Evolutionary conservation across 2,888 invertebrate genomes (phyloP), one percentile per base, ranked within the genome.

Genomic region (Ormyrus thymus): DNA sequence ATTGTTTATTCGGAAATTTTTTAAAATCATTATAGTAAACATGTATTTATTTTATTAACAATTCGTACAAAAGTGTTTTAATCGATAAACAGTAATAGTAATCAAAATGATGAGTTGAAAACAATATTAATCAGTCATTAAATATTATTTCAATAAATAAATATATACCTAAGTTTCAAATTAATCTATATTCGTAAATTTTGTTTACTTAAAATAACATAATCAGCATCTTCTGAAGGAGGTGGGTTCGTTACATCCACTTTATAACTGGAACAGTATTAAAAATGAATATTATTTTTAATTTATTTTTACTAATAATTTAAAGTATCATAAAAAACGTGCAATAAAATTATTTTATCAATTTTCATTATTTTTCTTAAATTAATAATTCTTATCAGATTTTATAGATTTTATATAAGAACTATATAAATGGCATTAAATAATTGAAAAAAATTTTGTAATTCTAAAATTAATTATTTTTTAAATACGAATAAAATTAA

Each of bases 161-260:
- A 56, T 29, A 29, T 29, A 64, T 62, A 50, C n/a, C 53, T 53
- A 3, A 45, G 6, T 55, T 45, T 61, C 59, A 4, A 62, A 62
- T 48, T 43, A 61, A 46, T 65, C 46, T 66, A 77, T 55, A 10
- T n/a, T 53, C 15, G 53, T 56, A 80, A 62, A 80, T 82, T 81
- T 81, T 85, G 83, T 84, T 89, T 90, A 83, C 89, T 89, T 78
- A 90, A 83, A 77, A 90, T 90, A 13, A 87, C 79, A 75, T 89
- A 89, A 80, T 88, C 86, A 74, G 84, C 79, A 76, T 85, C 85
- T 56, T 87, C 86, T 51, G 86, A 86, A 61, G 84, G 83, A 11
- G 85, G 72, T n/a, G 95, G 95, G 48, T 93, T 94, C 1, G 93
- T 93, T 83, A 94, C 93, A 86, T 95, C 95, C 66, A 93, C 83